Conservation (phyloP, 2,888 invertebrate genomes). For the Torymus tubicola region DNA sequence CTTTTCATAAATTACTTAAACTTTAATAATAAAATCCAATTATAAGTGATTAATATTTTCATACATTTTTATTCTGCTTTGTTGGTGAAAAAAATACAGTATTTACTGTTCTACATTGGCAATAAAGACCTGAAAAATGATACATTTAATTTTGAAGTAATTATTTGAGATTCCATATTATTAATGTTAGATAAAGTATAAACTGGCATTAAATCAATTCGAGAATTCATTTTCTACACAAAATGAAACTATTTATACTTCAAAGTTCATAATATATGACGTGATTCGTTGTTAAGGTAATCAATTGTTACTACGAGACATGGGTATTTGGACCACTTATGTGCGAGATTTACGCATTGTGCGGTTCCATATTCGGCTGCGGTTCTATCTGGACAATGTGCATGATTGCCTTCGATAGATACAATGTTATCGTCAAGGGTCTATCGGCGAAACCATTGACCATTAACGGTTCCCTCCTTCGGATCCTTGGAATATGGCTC, state of each 20-base stretch:
- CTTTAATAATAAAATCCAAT: slow-evolving; percentile 12
- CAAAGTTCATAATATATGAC: too few relatives aligned
- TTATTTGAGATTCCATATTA: too few relatives aligned
- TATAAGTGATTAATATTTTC: background rate
- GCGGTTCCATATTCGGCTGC: slow-evolving; percentile 93
- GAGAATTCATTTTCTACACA: too few relatives aligned
- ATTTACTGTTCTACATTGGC: too few relatives aligned
- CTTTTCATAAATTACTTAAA: slow-evolving; percentile 5
- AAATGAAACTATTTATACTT: too few relatives aligned
- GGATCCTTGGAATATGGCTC: slow-evolving; percentile 88
- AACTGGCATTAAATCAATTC: too few relatives aligned
- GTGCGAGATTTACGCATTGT: slow-evolving; percentile 91
- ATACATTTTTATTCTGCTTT: too few relatives aligned
- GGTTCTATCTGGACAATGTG: slow-evolving; percentile 96
- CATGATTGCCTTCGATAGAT: slow-evolving; percentile 93
- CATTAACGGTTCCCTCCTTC: slow-evolving; percentile 86
- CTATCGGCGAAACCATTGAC: slow-evolving; percentile 90
- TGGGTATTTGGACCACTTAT: slow-evolving; percentile 84
- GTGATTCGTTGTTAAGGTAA: slow-evolving; percentile 72
- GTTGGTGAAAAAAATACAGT: too few relatives aligned
- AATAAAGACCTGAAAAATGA: too few relatives aligned
- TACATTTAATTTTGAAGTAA: too few relatives aligned
- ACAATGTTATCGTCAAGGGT: slow-evolving; percentile 95
- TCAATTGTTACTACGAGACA: slow-evolving; percentile 88
- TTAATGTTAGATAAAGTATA: too few relatives aligned